Conservation (phyloP, 2,888 invertebrate species). For the Drosophila silvestris region DNA sequence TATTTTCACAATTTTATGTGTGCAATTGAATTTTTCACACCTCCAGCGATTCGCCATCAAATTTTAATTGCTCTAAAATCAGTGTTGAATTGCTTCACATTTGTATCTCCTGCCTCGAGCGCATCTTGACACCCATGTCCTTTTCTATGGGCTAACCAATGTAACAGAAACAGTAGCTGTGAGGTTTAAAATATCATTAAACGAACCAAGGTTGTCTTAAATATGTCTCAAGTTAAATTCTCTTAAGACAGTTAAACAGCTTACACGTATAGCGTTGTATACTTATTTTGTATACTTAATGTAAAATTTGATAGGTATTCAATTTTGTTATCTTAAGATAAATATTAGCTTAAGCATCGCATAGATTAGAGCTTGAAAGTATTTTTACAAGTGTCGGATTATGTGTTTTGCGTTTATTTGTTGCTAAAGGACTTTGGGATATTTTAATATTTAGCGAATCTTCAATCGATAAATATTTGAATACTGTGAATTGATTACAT, state of each 20-base stretch:
- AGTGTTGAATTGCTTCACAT: constrained; percentile 24
- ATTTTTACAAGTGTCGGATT: not conserved
- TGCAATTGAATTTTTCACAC: constrained; percentile 25
- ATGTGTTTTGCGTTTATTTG: not conserved
- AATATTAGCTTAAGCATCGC: not conserved
- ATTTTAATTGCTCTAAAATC: constrained; percentile 54
- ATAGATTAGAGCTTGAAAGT: not conserved
- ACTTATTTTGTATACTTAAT: not conserved
- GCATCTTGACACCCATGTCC: constrained; percentile 12
- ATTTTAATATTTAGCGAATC: not conserved
- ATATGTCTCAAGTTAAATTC: not conserved
- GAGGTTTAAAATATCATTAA: not conserved
- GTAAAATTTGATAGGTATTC: not conserved
- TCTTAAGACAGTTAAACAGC: not conserved
- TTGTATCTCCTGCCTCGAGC: constrained; percentile 5
- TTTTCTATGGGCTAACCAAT: not conserved
- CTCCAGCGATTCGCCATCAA: constrained; percentile 40
- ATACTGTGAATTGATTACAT: no score
- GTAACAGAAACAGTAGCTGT: not conserved
- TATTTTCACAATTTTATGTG: not conserved
- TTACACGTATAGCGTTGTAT: not conserved
- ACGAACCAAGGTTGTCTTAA: not conserved
- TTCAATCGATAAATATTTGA: not conserved
- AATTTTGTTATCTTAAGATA: not conserved
- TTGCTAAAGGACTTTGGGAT: not conserved